phyloP scores from a whole-genome alignment of 53 echinoderm and acorn worm genomes.

The Paelopatides confundens region DNA sequence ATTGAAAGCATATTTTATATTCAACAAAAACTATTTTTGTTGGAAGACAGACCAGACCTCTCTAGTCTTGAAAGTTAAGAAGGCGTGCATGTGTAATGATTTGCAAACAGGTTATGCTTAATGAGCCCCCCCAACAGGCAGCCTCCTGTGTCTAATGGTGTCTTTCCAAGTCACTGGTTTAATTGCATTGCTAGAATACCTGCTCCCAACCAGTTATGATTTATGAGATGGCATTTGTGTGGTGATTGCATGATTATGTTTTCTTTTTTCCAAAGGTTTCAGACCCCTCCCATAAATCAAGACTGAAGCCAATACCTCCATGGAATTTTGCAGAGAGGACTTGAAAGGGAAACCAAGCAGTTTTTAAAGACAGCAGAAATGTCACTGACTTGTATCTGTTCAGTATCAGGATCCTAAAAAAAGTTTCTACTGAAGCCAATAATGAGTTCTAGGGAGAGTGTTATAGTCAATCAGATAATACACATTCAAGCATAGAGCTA shows the following conservation, averaged over 20 bases:
- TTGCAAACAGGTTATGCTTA: conserved; percentile 16
- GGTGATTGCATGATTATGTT: conserved; percentile 40
- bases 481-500: too few relatives aligned
- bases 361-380: not conserved
- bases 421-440: too few relatives aligned
- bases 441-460: too few relatives aligned
- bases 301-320: not conserved
- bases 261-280: conserved; percentile 25
- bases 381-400: conserved; percentile 16
- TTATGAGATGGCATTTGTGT: conserved; percentile 24
- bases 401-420: not conserved
- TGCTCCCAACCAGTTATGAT: conserved; percentile 16
- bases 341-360: conserved; percentile 7
- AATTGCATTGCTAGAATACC: conserved; percentile 42
- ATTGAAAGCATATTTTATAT: too few relatives aligned
- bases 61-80: too few relatives aligned
- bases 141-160: conserved; percentile 5
- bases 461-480: too few relatives aligned
- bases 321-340: not conserved
- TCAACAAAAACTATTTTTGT: too few relatives aligned
- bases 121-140: conserved; percentile 27
- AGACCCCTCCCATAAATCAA: conserved; percentile 28
- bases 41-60: too few relatives aligned
- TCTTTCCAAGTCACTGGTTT: conserved; percentile 34
- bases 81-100: not conserved